Base-by-base conservation (phyloP, 30 jellyfish, hydroid and myxozoan species). In the Turritopsis rubra region DNA sequence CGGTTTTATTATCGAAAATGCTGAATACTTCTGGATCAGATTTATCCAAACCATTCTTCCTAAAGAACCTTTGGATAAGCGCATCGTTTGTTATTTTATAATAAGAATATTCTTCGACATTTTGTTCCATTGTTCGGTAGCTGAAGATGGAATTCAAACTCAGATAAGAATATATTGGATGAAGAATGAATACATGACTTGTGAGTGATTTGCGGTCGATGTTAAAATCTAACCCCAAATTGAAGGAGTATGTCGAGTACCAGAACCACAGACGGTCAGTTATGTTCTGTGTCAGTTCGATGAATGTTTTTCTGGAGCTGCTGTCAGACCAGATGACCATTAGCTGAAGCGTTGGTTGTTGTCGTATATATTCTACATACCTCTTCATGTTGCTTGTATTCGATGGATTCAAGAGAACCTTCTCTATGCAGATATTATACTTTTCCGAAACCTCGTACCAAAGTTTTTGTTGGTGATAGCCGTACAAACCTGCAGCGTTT, bases 191-290 rank as follows among this genome's bases (percentile, higher is more conserved):
- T 18, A 74, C 65, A 74, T 74, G 82, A 8, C 71, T 74, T 74
- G 9, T 22, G 9, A 74, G 82, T 23, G 82, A 74, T 0, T 26
- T 16, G 27, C 4, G 82, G 24, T 22, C 24, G 24, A 74, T 74
- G 82, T 74, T 74, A 70, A 16, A 29, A 24, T 26, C 26, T 21
- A 74, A 7, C 19, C 7, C 24, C 3, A 23, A 7, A 21, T 74
- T n/a, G 65, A 74, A 74, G 21, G 82, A 74, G n/a, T 26, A 24
- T 1, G 53, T 7, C 18, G 82, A 7, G 41, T 74, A 74, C 82
- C 82, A 74, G 65, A 16, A 74, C 82, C 82, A 74, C 7, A 74
- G 3, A n/a, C 60, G 28, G 41, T 74, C 82, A 30, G 28, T 29
- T n/a, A 74, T 74, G 7, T 30, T 41, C 13, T 74, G 54, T 23